phyloP scores from a whole-genome alignment of 2,888 invertebrate species.

The Octodonta nipae region DNA sequence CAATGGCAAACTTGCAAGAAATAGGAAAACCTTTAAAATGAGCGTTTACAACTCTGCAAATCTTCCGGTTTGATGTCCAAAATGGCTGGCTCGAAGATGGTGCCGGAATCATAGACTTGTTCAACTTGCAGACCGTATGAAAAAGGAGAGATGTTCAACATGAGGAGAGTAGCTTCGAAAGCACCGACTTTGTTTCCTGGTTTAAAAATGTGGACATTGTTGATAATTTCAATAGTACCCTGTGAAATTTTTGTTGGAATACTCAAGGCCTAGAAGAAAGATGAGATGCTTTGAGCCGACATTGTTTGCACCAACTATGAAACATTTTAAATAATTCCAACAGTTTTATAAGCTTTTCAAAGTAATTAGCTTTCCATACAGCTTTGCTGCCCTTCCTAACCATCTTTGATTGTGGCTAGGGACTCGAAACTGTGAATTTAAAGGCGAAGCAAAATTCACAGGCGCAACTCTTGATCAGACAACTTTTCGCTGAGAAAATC shows the following conservation, averaged over 20 bases:
- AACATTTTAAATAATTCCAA: conserved; percentile 98
- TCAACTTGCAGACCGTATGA: conserved; percentile 98
- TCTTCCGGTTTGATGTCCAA: conserved; percentile 97
- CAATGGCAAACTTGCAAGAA: too few relatives aligned
- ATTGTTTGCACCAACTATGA: conserved; percentile 99
- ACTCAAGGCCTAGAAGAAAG: conserved; percentile 97
- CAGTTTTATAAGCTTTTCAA: too few relatives aligned
- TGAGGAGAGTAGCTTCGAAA: conserved; percentile 48
- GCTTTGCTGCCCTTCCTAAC: conserved; percentile 99
- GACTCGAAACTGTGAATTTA: conserved; percentile 59
- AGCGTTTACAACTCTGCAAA: too few relatives aligned
- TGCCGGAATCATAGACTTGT: too few relatives aligned
- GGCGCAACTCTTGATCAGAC: too few relatives aligned
- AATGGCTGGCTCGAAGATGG: conserved; percentile 87
- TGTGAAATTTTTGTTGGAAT: conserved; percentile 65
- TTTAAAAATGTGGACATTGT: conserved; percentile 81
- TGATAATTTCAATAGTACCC: conserved; percentile 96
- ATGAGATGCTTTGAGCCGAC: conserved; percentile 94
- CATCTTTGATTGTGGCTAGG: conserved; percentile 73
- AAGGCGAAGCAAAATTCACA: conserved; percentile 52
- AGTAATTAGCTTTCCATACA: too few relatives aligned
- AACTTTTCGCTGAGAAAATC: too few relatives aligned
- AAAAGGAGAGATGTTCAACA: conserved; percentile 99
- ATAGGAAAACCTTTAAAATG: too few relatives aligned
- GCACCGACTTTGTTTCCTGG: conserved; percentile 94